These are phyloP conservation scores for Pristionchus maxplancki DNA, from an alignment of 2,888 invertebrate genomes.

Conservation along the genomic window DNA sequence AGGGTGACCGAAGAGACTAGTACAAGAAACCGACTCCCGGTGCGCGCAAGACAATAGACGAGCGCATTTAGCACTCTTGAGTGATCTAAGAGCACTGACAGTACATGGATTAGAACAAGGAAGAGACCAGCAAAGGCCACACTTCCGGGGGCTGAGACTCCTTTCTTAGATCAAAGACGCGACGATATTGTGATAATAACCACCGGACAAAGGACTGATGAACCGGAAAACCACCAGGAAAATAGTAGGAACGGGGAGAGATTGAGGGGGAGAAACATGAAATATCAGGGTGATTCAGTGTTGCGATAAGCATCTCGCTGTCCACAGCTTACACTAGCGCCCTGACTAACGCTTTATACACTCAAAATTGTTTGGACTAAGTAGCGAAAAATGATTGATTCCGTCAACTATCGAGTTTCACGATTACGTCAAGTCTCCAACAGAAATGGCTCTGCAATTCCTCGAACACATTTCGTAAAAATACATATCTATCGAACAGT, in stretches of 20 bases:
- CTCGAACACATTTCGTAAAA: too few species aligned
- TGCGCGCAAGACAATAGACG: background rate
- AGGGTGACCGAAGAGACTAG: background rate
- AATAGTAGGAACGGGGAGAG: background rate
- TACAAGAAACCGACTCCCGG: background rate
- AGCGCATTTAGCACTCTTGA: constrained; percentile 39
- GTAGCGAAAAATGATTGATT: too few species aligned
- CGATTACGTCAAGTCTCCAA: background rate
- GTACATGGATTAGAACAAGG: background rate
- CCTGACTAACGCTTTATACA: background rate
- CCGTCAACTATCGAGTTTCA: background rate
- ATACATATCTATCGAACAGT: too few species aligned
- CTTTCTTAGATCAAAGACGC: constrained; percentile 19
- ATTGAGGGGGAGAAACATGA: background rate
- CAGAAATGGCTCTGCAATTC: background rate
- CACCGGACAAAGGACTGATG: background rate
- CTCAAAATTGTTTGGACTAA: background rate
- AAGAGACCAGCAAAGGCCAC: background rate
- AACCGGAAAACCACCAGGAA: background rate
- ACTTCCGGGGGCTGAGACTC: background rate
- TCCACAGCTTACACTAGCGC: background rate
- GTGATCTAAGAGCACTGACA: background rate
- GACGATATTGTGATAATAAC: background rate
- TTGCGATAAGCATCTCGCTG: background rate
- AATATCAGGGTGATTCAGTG: constrained; percentile 20